Base-by-base conservation (phyloP, 2,888 invertebrate genomes). In the Campoletis raptor region DNA sequence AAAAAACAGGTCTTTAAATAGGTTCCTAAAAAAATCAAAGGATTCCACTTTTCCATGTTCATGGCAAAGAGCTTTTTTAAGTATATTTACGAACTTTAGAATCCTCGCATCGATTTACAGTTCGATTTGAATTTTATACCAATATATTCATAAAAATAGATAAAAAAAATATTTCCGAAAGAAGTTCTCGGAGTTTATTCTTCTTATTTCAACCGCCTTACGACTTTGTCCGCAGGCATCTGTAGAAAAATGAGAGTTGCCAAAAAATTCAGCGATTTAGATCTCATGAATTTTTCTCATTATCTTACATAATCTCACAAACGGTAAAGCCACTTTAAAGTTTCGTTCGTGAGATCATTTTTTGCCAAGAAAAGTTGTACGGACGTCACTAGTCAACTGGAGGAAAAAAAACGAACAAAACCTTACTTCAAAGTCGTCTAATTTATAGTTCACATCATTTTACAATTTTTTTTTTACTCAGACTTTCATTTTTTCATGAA, bases 201-300 rank as follows among this genome's bases (percentile, higher is more conserved):
- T 45, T 24, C 15, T 30, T 30, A 30, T 70, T 70, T 70, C 24
- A 70, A 7, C 30, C 70, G 45, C 2, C 12, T 48, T 9, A 9
- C 70, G 70, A 30, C 36, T 48, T 48, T 48, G 30, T 30, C 45
- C 36, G 8, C 30, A 48, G 24, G 15, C 30, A 24, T 18, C 21
- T 21, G 24, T 37, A 21, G 40, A 37, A 10, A 40, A 24, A 40
- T 8, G n/a, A 21, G 37, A 36, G 40, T 24, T 12, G 15, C 70
- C 40, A 12, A 61, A 72, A 78, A 74, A 72, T 52, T 79, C 40
- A n/a, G 2, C 6, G n/a, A 1, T 12, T 42, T 72, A 61, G 72
- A 81, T 85, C 77, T 85, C 67, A 85, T 80, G 30, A 81, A 85
- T 81, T 85, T 85, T 45, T 70, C 61, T 81, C 52, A 54, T 67